Percentiles rank a stretch among this genome's conserved stretches.
These are phyloP conservation scores for Terebella lapidaria DNA, from an alignment of 2,888 invertebrate genomes.

Conservation along the genomic window DNA sequence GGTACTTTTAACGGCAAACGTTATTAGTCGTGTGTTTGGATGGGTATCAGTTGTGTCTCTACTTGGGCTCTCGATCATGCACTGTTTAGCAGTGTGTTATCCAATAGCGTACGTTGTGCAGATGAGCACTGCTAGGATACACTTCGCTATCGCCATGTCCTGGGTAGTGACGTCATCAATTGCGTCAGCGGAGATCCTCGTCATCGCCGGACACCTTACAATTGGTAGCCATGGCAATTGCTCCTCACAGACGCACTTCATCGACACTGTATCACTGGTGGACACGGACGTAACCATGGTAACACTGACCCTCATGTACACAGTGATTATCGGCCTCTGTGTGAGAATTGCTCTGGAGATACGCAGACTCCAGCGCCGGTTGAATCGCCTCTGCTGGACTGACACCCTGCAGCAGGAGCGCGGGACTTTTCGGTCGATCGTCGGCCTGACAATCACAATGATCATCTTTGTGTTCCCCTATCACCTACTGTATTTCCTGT, in stretches of 20 bases:
- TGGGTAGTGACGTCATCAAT: background rate
- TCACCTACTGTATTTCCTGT: background rate
- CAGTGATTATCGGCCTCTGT: background rate
- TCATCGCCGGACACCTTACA: background rate
- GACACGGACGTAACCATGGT: conserved; percentile 1
- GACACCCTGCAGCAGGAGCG: conserved; percentile 3
- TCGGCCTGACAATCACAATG: background rate
- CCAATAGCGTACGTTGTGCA: conserved; percentile 1
- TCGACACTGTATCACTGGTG: background rate
- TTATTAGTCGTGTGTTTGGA: background rate
- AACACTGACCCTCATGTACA: conserved; percentile 1
- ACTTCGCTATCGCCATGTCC: background rate
- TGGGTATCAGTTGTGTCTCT: background rate
- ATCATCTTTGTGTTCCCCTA: background rate
- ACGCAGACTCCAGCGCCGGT: background rate
- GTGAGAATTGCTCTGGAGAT: background rate
- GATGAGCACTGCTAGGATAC: background rate
- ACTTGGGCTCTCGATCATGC: background rate
- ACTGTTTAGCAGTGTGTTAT: conserved; percentile 1
- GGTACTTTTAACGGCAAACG: background rate
- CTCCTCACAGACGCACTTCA: background rate
- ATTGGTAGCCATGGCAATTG: background rate
- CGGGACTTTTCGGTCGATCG: conserved; percentile 1
- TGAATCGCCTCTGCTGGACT: conserved; percentile 2
- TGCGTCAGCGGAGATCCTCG: background rate